phyloP scores from a whole-genome alignment of 2,113 vertebrate species.

The Anoplopoma fimbria region DNA sequence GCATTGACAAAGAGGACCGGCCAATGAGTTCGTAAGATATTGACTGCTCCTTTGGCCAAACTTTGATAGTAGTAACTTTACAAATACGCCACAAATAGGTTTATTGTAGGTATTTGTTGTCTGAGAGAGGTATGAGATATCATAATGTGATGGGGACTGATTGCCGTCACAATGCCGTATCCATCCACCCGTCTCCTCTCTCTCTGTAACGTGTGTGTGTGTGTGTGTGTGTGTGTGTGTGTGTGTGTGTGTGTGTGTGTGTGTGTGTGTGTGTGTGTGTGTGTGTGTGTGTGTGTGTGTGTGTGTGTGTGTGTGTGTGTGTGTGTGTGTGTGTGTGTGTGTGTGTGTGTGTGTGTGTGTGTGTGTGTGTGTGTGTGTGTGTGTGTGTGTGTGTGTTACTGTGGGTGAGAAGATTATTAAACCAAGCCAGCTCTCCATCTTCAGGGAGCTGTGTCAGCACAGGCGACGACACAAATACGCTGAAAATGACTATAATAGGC shows the following conservation, averaged over 20 bases:
- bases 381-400: constrained; percentile 34
- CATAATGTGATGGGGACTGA: too few species aligned
- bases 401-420: constrained; percentile 70
- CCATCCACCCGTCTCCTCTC: too few species aligned
- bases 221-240: too few species aligned
- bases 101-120: background rate
- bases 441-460: constrained; percentile 75
- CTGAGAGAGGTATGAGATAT: too few species aligned
- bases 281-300: constrained; percentile 24
- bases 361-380: constrained; percentile 20
- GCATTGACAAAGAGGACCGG: constrained; percentile 14
- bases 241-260: too few species aligned
- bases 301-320: background rate
- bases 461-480: constrained; percentile 64
- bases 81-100: background rate
- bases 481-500: constrained; percentile 59
- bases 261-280: too few species aligned
- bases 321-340: background rate
- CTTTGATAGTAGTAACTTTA: constrained; percentile 1
- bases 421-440: constrained; percentile 58
- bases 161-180: too few species aligned
- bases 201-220: too few species aligned
- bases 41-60: background rate
- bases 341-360: too few species aligned
- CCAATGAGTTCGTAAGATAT: too few species aligned